Evolutionary conservation across 2,113 vertebrate genomes (phyloP), one percentile per base, ranked within the genome.

Genomic region (Heterochromis multidens): DNA sequence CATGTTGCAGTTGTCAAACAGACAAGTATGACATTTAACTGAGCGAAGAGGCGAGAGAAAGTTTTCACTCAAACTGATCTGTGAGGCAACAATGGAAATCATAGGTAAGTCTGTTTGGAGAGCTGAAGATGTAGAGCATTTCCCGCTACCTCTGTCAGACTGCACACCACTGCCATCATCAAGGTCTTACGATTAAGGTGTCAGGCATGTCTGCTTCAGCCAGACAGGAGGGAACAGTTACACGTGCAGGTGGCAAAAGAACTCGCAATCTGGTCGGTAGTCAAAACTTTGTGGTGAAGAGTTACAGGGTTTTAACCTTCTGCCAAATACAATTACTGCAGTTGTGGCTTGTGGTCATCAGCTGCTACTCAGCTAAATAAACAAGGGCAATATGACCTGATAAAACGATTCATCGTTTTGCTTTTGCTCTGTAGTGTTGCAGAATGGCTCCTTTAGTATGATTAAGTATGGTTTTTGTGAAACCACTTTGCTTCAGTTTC

Each of bases 281-380:
- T 89, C 87, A 85, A 91, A 93, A 92, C 88, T 86, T 87, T 89
- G 80, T 25, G 46, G 85, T 70, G 78, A 91, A 78, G 91, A 89
- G 61, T 93, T 89, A 83, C 63, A 70, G 83, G 84, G 88, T 85
- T 85, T 86, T 91, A 89, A 87, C 88, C 91, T 79, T 65, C 82
- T 91, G 92, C 87, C 91, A 93, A 81, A 65, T 88, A n/a, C 83
- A 86, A 91, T 95, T 93, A 92, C 83, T 79, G 77, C 79, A 62
- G n/a, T 31, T 67, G 88, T 83, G 77, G 72, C 77, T 83, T 76
- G 61, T 43, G 46, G 80, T 91, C 77, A 82, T 93, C 90, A 90
- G 82, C 72, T 76, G 35, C 82, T 40, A 72, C 77, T 85, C 78
- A 57, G 43, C 79, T 40, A 74, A 90, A 91, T 88, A 83, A 91